Conservation (phyloP, 2,888 invertebrate species). For the Synergus japonicus region DNA sequence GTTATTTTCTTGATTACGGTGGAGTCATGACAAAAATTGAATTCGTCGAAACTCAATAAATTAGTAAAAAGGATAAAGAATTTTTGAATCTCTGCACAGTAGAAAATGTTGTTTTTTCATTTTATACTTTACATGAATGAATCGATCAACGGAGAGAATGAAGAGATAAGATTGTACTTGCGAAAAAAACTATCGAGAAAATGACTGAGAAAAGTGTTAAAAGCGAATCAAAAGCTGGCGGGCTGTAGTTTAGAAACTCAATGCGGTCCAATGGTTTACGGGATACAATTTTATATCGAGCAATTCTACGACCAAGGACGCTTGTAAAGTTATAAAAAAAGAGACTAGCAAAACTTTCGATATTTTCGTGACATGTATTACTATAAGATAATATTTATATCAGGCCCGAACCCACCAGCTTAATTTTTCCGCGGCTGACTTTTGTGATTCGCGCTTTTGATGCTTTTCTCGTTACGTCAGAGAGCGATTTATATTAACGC, state of each 20-base stretch:
- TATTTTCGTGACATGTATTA: slow-evolving; percentile 73
- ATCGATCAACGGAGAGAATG: slow-evolving; percentile 3
- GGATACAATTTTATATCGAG: slow-evolving; percentile 75
- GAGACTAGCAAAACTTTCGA: slow-evolving; percentile 54
- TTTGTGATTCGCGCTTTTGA: slow-evolving; percentile 8
- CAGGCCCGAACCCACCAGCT: slow-evolving; percentile 68
- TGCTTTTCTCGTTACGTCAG: not conserved
- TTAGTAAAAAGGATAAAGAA: not conserved
- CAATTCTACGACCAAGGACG: slow-evolving; percentile 36
- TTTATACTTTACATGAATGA: not conserved
- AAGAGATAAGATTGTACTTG: slow-evolving; percentile 2
- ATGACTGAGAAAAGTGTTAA: slow-evolving; percentile 15
- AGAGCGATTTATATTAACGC: not conserved
- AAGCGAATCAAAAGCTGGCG: slow-evolving; percentile 20
- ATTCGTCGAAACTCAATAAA: slow-evolving; percentile 24
- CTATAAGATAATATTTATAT: slow-evolving; percentile 69
- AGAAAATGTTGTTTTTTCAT: not conserved
- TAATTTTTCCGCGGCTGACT: slow-evolving; percentile 14
- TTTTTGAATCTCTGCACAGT: not conserved
- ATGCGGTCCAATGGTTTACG: slow-evolving; percentile 75
- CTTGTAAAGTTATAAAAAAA: slow-evolving; percentile 51
- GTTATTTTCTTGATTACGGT: slow-evolving; percentile 40
- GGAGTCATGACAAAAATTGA: not conserved
- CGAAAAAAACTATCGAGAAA: slow-evolving; percentile 11
- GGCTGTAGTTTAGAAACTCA: slow-evolving; percentile 54